Conservation (phyloP, 1,140 invertebrate species). For the Drosophila virilis region DNA sequence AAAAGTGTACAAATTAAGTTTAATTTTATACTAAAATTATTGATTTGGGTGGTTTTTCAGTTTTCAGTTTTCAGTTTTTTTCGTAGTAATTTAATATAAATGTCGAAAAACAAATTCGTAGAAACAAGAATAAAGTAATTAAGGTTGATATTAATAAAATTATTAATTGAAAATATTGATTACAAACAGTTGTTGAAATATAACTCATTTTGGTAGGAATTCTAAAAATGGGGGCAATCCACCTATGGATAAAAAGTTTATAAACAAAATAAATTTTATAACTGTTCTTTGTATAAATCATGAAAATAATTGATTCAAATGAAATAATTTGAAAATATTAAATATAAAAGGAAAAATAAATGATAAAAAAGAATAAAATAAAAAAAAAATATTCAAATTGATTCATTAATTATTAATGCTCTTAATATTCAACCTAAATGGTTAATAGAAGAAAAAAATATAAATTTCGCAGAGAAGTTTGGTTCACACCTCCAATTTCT, state of each 20-base stretch:
- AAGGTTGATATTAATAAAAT: slow-evolving; percentile 71
- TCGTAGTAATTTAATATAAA: too few species aligned
- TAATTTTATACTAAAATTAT: too few species aligned
- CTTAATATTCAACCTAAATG: slow-evolving; percentile 85
- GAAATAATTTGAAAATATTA: slow-evolving; percentile 84
- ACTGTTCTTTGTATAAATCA: slow-evolving; percentile 72
- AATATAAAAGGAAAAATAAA: too few species aligned
- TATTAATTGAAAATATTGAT: slow-evolving; percentile 78
- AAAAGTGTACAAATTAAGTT: too few species aligned
- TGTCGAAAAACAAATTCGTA: too few species aligned
- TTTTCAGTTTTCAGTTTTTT: too few species aligned
- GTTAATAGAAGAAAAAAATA: slow-evolving; percentile 86
- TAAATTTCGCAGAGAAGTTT: slow-evolving; percentile 85
- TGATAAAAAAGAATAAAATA: too few species aligned
- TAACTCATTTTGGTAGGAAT: slow-evolving; percentile 86
- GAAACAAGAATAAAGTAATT: too few species aligned
- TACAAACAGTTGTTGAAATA: slow-evolving; percentile 84
- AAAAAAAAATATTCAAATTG: too few species aligned
- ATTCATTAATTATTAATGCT: slow-evolving; percentile 78
- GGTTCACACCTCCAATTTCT: slow-evolving; percentile 84
- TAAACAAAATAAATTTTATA: slow-evolving; percentile 84
- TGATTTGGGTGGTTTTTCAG: too few species aligned
- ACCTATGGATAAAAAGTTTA: slow-evolving; percentile 85
- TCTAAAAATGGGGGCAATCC: slow-evolving; percentile 85
- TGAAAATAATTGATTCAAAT: slow-evolving; percentile 84